Base-by-base conservation (phyloP, 2,797 vertebrate species). In the Fringilla coelebs region DNA sequence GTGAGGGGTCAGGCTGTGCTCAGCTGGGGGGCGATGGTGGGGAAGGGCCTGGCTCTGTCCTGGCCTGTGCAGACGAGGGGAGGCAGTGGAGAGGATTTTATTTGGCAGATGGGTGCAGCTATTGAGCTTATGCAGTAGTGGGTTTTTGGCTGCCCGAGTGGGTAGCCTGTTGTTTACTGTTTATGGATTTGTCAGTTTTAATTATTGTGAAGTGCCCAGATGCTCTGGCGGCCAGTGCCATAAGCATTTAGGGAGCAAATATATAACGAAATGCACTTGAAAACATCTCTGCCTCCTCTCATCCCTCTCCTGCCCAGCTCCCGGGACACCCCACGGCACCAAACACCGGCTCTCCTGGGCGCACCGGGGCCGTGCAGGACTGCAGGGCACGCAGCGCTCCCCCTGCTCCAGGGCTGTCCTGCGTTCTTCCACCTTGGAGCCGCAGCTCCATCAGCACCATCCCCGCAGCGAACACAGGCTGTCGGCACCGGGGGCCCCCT, bases 121-220 rank as follows among this genome's bases (percentile, higher is more conserved):
- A 95, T 92, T 95, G 88, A 96, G 95, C 94, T 94, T 87, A 94
- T 87, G 94, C 95, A 95, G 97, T 86, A 93, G 92, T 95, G 94
- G 92, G 96, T 91, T 97, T 97, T 96, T 97, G 96, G 94, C 96
- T 95, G 96, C 91, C 94, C 95, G 8, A 96, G 84, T 97, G 96
- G 96, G 96, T 96, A 97, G 96, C 94, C 96, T 95, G 94, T 96
- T 97, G 94, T 97, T 97, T 97, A 97, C 80, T 97, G 95, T 97
- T 97, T 97, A 96, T 95, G 90, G 96, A 94, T 96, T 96, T 96
- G 94, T 97, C 96, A 95, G 94, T 96, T 97, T 97, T 97, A 96
- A 97, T 97, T 97, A 97, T 96, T 97, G 94, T 97, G 92, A 96
- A 96, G 94, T 88, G 95, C 94, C 93, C 97, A 97, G 95, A 97